These are phyloP conservation scores for Neuroscelio doddi DNA, from an alignment of 2,888 invertebrate genomes.

Conservation along the genomic window DNA sequence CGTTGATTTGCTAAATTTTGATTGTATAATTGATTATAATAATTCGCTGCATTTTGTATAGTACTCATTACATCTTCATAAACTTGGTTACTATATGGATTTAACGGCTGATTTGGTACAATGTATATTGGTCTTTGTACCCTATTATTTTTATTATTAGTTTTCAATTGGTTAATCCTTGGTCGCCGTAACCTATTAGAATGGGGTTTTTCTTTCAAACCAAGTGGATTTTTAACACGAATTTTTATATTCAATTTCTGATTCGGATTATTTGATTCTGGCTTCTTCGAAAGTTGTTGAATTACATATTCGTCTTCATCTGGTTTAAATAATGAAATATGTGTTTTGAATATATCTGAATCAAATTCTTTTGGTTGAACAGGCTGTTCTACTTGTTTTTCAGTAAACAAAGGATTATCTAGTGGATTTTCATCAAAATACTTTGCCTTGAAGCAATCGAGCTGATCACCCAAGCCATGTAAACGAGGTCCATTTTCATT, in stretches of 20 bases:
- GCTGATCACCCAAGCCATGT: constrained; percentile 80
- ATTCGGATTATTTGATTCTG: constrained; percentile 47
- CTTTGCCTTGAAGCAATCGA: constrained; percentile 82
- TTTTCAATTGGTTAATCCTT: no score
- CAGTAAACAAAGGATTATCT: constrained; percentile 81
- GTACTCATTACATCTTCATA: constrained; percentile 69
- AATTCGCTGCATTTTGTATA: constrained; percentile 58
- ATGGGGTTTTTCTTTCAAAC: no score
- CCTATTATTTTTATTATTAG: no score
- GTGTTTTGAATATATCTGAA: constrained; percentile 52
- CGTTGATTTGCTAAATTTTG: no score
- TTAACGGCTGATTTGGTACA: neutral
- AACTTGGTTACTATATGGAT: constrained; percentile 60
- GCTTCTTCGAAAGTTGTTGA: constrained; percentile 56
- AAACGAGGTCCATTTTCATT: constrained; percentile 72
- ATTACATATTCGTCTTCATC: constrained; percentile 52
- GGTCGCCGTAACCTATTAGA: no score
- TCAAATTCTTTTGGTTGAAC: constrained; percentile 55
- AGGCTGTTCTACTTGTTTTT: constrained; percentile 63
- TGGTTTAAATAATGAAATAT: constrained; percentile 51
- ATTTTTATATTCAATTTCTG: no score
- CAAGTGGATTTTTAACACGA: no score
- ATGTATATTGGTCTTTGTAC: no score
- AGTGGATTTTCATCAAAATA: constrained; percentile 81
- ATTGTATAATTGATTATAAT: no score